phyloP scores from a whole-genome alignment of 2,888 invertebrate genomes.

The Spilarctia lutea region DNA sequence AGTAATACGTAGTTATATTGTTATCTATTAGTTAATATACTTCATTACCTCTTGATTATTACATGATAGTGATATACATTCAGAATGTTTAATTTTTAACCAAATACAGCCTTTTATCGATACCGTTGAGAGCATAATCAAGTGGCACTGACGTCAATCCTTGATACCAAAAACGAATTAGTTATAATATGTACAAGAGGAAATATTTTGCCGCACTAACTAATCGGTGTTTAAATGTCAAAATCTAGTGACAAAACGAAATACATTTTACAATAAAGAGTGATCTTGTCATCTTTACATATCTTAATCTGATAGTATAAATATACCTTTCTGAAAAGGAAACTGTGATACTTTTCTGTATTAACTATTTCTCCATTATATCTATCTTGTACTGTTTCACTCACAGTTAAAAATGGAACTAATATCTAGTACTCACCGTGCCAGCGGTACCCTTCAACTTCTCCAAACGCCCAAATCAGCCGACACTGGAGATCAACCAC shows the following conservation, averaged over 20 bases:
- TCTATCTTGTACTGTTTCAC: background rate
- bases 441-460: constrained; percentile 85
- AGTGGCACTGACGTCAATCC: constrained; percentile 33
- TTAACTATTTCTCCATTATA: background rate
- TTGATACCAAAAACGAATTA: constrained; percentile 16
- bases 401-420: background rate
- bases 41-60: background rate
- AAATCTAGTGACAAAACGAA: constrained; percentile 26
- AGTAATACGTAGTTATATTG: background rate
- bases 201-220: background rate
- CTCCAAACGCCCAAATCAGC: constrained; percentile 88
- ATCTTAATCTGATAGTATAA: constrained; percentile 37
- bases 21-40: background rate
- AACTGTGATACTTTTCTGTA: background rate
- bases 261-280: constrained; percentile 42
- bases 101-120: constrained; percentile 29
- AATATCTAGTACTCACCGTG: constrained; percentile 82
- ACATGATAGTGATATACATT: background rate
- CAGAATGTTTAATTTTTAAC: constrained; percentile 16
- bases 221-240: background rate
- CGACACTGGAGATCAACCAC: constrained; percentile 88
- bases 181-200: background rate
- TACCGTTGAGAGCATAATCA: constrained; percentile 37
- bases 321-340: constrained; percentile 33
- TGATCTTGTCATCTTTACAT: constrained; percentile 31